A percentile compares a stretch with the other conserved stretches of the same genome.
Evolutionary conservation across 2,888 invertebrate genomes (phyloP).

Genomic region (Synergus laeviventris): DNA sequence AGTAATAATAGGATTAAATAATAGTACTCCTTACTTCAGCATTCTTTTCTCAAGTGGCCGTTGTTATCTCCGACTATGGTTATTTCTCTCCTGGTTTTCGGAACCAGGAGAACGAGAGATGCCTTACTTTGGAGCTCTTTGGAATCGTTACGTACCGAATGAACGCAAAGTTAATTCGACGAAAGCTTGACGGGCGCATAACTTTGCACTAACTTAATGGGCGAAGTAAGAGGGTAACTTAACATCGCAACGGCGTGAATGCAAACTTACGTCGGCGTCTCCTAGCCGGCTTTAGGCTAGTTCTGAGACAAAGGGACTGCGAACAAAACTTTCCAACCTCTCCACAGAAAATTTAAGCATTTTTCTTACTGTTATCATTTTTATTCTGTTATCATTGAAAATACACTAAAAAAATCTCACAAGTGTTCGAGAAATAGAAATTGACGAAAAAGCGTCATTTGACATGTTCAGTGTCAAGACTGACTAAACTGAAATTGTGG

Average conservation of each 20-base stretch:
- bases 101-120: constrained; percentile 37
- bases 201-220: constrained; percentile 57
- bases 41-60: constrained; percentile 55
- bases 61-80: constrained; percentile 52
- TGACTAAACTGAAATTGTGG: no score
- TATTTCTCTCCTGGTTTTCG: constrained; percentile 53
- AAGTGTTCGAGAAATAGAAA: no score
- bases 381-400: no score
- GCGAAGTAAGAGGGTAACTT: constrained; percentile 52
- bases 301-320: neutral
- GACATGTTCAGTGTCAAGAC: no score
- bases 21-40: constrained; percentile 52
- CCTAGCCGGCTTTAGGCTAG: constrained; percentile 45
- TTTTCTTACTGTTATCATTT: neutral
- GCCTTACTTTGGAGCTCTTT: constrained; percentile 49
- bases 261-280: constrained; percentile 52
- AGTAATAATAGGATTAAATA: constrained; percentile 55
- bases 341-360: neutral
- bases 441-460: no score
- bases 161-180: constrained; percentile 57
- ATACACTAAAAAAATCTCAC: no score
- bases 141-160: constrained; percentile 50
- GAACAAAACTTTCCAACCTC: constrained; percentile 9
- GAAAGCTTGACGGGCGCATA: constrained; percentile 55
- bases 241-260: constrained; percentile 52